Conservation (phyloP, 2,888 invertebrate species). For the Hirtodrosophila cameraria region DNA sequence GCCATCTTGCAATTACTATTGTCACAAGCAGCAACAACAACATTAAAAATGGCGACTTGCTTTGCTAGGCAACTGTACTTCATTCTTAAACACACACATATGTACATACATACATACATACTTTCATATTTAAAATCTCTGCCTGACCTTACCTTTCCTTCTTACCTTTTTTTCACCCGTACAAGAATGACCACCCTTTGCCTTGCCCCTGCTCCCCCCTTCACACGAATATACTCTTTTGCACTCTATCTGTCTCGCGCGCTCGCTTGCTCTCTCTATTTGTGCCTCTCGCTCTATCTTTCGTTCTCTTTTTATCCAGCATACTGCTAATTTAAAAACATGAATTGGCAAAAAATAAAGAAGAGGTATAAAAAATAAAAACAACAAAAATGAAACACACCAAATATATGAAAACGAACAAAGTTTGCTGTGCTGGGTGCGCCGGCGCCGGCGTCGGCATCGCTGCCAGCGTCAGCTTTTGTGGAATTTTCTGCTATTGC, state of each 20-base stretch:
- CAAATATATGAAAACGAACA: conserved; percentile 50
- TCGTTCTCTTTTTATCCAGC: conserved; percentile 45
- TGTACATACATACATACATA: background rate
- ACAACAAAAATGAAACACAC: conserved; percentile 15
- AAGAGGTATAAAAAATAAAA: conserved; percentile 26
- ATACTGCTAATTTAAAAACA: conserved; percentile 69
- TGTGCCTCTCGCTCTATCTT: too few species aligned
- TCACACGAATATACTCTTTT: background rate
- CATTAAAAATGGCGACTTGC: conserved; percentile 32
- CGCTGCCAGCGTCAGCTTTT: conserved; percentile 57
- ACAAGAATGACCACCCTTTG: conserved; percentile 36
- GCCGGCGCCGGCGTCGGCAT: conserved; percentile 53
- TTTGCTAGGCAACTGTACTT: conserved; percentile 43
- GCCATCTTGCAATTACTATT: conserved; percentile 32
- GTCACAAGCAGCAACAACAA: background rate
- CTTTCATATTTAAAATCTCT: background rate
- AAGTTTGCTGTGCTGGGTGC: conserved; percentile 55
- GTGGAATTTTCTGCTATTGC: conserved; percentile 65
- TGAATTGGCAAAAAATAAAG: conserved; percentile 61
- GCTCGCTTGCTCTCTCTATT: conserved; percentile 7
- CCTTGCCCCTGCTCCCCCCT: conserved; percentile 1
- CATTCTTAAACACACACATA: background rate
- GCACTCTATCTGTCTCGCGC: background rate
- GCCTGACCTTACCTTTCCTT: conserved; percentile 1
- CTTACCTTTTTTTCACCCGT: conserved; percentile 23